Evolutionary conservation across 2,797 vertebrate genomes (phyloP).

Genomic region (Poeciliopsis turneri): DNA sequence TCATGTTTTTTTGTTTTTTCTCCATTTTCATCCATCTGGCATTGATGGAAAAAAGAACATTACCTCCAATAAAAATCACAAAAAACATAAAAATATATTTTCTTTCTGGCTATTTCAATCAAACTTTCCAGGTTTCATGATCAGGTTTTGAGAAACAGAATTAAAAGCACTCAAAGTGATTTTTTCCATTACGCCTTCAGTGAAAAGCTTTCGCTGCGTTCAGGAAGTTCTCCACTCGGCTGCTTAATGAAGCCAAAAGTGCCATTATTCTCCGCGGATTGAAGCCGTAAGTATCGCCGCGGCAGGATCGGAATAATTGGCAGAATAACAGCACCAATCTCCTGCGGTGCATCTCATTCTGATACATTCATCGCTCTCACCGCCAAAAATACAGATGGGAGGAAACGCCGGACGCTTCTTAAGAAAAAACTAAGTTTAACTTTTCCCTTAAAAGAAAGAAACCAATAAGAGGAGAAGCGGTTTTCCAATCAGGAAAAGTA

Average conservation of each 20-base stretch:
- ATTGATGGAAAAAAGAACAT: not conserved
- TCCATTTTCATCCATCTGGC: constrained; percentile 10
- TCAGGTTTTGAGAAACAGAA: constrained; percentile 20
- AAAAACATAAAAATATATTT: not conserved
- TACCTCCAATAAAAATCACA: constrained; percentile 6
- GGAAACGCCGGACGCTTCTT: not conserved
- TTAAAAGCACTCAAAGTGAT: constrained; percentile 30
- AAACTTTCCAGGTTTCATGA: constrained; percentile 15
- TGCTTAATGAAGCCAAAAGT: constrained; percentile 62
- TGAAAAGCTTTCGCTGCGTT: constrained; percentile 18
- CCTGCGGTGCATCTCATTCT: constrained; percentile 87
- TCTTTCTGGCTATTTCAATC: constrained; percentile 1
- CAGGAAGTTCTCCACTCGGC: constrained; percentile 38
- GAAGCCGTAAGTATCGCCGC: constrained; percentile 36
- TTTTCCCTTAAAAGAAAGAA: constrained; percentile 18
- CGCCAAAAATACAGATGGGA: not conserved
- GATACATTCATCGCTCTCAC: constrained; percentile 84
- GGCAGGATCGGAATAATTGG: constrained; percentile 64
- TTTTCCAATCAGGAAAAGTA: not conserved
- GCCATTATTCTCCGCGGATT: constrained; percentile 50
- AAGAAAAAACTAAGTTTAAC: constrained; percentile 12
- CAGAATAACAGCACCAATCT: constrained; percentile 78
- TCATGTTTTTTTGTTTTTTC: constrained; percentile 10
- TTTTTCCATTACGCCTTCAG: constrained; percentile 35
- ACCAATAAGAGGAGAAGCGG: not conserved